phyloP scores from a whole-genome alignment of 1,140 invertebrate genomes.

The Andricus grossulariae region DNA sequence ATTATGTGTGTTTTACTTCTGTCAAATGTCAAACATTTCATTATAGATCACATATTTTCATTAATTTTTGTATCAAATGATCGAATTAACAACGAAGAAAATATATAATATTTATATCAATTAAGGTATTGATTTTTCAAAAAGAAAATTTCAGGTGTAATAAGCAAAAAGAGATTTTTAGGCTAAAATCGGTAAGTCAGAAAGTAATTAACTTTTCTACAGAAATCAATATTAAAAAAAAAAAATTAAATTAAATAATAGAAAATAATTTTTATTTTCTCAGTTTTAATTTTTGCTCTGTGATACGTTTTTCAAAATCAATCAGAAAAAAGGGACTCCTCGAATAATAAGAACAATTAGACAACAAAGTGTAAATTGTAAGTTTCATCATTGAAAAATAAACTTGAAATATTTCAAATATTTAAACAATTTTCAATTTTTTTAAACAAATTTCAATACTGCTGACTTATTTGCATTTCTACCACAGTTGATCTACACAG shows the following conservation, averaged over 20 bases:
- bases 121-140: conserved; percentile 24
- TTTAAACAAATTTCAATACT: background rate
- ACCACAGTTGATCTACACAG: background rate
- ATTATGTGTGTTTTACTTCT: conserved; percentile 54
- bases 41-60: conserved; percentile 47
- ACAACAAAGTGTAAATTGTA: conserved; percentile 58
- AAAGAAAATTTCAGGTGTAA: conserved; percentile 52
- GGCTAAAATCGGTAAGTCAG: conserved; percentile 58
- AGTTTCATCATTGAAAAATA: conserved; percentile 34
- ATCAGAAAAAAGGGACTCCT: conserved; percentile 54
- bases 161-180: conserved; percentile 59
- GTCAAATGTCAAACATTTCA: conserved; percentile 51
- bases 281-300: conserved; percentile 26
- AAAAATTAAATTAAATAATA: background rate
- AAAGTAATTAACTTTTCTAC: conserved; percentile 43
- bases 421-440: background rate
- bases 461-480: background rate
- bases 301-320: conserved; percentile 48
- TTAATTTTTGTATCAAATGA: conserved; percentile 33
- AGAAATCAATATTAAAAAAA: too few relatives aligned
- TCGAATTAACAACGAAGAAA: background rate
- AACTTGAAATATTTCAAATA: too few relatives aligned
- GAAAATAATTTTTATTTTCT: conserved; percentile 33
- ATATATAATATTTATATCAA: conserved; percentile 38
- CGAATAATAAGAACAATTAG: conserved; percentile 58